Conservation (phyloP, 2,113 vertebrate species). For the Podarcis raffonei region DNA sequence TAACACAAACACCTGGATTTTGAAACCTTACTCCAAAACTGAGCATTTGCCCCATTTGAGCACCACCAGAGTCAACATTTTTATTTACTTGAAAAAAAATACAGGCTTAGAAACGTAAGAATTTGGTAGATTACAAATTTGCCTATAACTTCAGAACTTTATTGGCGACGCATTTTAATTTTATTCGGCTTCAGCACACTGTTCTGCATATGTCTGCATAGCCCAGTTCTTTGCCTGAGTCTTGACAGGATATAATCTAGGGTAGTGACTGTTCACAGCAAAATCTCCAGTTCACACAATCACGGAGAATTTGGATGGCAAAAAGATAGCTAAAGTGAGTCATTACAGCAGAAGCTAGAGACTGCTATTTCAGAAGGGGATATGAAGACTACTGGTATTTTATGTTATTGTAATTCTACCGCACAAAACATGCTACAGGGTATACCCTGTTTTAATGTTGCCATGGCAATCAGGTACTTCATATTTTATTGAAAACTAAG, state of each 20-base stretch:
- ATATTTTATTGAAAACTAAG: constrained; percentile 63
- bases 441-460: constrained; percentile 69
- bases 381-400: constrained; percentile 63
- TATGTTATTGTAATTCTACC: constrained; percentile 63
- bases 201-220: constrained; percentile 2
- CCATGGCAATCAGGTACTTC: constrained; percentile 70
- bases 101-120: not conserved
- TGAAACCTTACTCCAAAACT: not conserved
- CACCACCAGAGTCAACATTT: not conserved
- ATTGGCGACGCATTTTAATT: not conserved
- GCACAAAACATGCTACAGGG: constrained; percentile 48
- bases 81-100: not conserved
- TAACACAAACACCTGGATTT: not conserved
- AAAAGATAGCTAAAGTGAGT: constrained; percentile 53
- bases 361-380: constrained; percentile 59
- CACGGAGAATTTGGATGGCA: constrained; percentile 47
- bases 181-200: constrained; percentile 36
- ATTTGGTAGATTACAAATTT: not conserved
- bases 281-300: constrained; percentile 45
- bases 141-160: not conserved
- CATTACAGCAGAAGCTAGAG: constrained; percentile 59
- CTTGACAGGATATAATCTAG: not conserved
- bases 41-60: not conserved
- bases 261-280: constrained; percentile 38
- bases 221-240: not conserved